Conservation (phyloP, 2,113 vertebrate species). For the Hypomesus transpacificus region DNA sequence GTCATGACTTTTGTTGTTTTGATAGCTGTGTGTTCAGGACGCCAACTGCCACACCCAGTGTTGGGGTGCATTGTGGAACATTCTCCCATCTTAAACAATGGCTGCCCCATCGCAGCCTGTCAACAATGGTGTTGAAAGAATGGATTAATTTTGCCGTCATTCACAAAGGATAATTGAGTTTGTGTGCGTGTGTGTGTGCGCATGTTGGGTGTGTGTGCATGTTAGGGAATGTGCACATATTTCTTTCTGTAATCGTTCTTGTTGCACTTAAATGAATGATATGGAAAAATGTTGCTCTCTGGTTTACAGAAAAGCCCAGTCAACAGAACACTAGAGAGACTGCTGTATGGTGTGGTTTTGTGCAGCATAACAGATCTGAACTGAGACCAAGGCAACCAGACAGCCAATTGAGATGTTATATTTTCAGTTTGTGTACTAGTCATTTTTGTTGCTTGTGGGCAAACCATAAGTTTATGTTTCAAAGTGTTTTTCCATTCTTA, state of each 20-base stretch:
- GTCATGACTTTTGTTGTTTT: too few relatives aligned
- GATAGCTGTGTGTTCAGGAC: too few relatives aligned
- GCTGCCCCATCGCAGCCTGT: not conserved
- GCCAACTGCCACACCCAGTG: too few relatives aligned
- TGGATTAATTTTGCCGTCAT: constrained; percentile 1
- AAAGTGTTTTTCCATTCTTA: not conserved
- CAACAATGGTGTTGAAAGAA: not conserved
- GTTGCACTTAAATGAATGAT: constrained; percentile 18
- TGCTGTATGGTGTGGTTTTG: not conserved
- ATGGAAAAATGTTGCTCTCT: constrained; percentile 26
- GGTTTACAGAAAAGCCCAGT: constrained; percentile 22
- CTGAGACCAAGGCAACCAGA: not conserved
- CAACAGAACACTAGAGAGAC: constrained; percentile 6
- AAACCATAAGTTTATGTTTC: constrained; percentile 2
- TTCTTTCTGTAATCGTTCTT: constrained; percentile 1
- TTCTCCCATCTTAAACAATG: not conserved
- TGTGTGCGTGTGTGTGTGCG: not conserved
- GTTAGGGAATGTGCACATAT: not conserved
- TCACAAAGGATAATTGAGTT: not conserved
- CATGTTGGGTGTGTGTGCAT: not conserved
- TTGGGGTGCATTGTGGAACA: too few relatives aligned
- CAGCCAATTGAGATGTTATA: not conserved
- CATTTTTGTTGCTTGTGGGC: constrained; percentile 1
- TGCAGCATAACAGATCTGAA: not conserved
- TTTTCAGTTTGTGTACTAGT: constrained; percentile 6